Base-by-base conservation (phyloP, 2,888 invertebrate genomes). In the Phaedon cochleariae region DNA sequence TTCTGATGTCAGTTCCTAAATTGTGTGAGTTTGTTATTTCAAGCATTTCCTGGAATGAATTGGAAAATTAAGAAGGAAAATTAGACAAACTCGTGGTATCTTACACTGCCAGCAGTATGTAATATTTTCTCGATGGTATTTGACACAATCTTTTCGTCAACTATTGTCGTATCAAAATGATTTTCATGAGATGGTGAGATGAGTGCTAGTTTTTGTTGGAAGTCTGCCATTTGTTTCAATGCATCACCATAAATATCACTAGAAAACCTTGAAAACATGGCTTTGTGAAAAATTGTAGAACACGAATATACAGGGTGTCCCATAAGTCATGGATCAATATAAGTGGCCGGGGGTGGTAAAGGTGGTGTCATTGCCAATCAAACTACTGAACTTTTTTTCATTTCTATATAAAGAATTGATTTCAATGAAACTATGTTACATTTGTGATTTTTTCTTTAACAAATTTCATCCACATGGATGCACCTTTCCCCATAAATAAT, bases 1-100 rank as follows among this genome's bases (percentile, higher is more conserved):
- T 77, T 57, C 79, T 69, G 20, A 81, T 68, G 67, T 83, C 81
- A 21, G 77, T 70, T 2, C 73, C 74, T 31, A 83, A 66, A 29
- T 74, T 72, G 57, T 77, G 74, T 2, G 71, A 62, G 20, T 76
- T 65, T 1, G 75, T 61, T 26, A 75, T 76, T 20, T 70, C 68
- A 29, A 80, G 57, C 48, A 82, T 74, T 53, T 79, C 77, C 79
- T 81, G 62, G 62, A 80, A 77, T 51, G 62, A 65, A 29, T 18
- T 15, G 3, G 46, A 21, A 15, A 18, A 18, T 53, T 6, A 12
- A 10, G 41, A 29, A 51, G 6, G 6, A 48, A 63, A 20, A 58
- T 20, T 1, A 49, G 18, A 34, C n/a, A 48, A 45, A 22, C 17
- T 12, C 26, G 7, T 34, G 18, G 5, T 3, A 17, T 54, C 57